Evolutionary conservation across 2,888 invertebrate species (phyloP), one percentile per base, ranked within the genome.

Genomic region (Ommatoiulus sabulosus): DNA sequence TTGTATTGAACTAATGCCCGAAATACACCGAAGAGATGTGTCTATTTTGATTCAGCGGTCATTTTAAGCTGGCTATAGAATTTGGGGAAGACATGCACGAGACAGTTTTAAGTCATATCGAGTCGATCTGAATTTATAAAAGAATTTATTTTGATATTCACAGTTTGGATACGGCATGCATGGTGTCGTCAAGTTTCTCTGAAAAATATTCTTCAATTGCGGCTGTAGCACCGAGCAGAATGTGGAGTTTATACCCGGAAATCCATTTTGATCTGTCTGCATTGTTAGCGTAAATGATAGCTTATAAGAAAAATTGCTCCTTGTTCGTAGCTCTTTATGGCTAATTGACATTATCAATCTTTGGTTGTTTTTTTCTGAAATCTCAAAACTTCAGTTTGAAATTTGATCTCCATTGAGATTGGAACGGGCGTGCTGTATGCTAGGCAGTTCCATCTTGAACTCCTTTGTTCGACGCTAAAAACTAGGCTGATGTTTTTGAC

Each of bases 401-500:
- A 72, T 72, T 3, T 24, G 72, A 24, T 24, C 24, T 72, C 8
- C 24, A 72, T 24, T 3, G 24, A 3, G 24, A 7, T 8, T 72
- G 20, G 72, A 72, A n/a, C 24, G 1, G 17, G 48, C 48, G 48
- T 48, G 0, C 12, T 48, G 7, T 48, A 48, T 15, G 57, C 17
- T 46, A 46, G 46, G 46, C 46, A 2, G n/a, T 5, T n/a, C 17
- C 57, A 57, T 57, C 57, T 3, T n/a, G 17, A n/a, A 57, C 57
- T 5, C n/a, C 72, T 8, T 72, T 72, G 72, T 63, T 24, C 72
- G 2, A 72, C 24, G 10, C 72, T 24, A 63, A 72, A 72, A 72
- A 72, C 72, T 24, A 7, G 72, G 72, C 24, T 72, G 72, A 72
- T 72, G 24, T 24, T 72, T 72, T 72, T 72, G 72, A 72, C 72